Evolutionary conservation across 2,113 vertebrate genomes (phyloP), one percentile per base, ranked within the genome.

Genomic region (Prionailurus viverrinus): DNA sequence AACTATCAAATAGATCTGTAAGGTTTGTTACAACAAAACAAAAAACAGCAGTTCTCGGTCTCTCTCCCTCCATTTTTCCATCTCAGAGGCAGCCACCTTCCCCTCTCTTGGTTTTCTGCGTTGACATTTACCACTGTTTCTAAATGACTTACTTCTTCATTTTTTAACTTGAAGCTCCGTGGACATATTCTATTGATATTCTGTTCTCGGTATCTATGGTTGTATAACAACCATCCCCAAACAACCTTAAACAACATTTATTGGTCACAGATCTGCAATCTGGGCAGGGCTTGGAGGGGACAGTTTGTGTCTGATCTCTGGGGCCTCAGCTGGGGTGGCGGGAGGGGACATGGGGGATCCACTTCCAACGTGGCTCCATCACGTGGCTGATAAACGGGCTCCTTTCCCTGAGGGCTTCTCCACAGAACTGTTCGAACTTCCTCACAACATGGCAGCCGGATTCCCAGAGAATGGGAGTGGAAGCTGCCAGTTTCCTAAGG

Each of bases 331-430:
- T 0, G 25, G 78, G 23, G 16, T 33, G 73, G 23, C 27, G 16
- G 31, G n/a, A 12, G 15, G 8, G 68, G 79, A n/a, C 18, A 31
- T 8, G 53, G 45, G 69, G 39, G 2, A 1, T 1, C 29, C 41
- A 6, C 69, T 45, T 53, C 65, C 39, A 11, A 14, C 65, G 58
- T 5, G 51, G 66, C 25, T 23, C n/a, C 0, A 3, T 21, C 55
- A 1, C 12, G 0, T 15, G n/a, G 65, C 36, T 25, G 78, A 25
- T 7, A 29, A 7, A 7, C 3, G 0, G 14, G 80, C n/a, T 66
- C 14, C 58, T 41, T 51, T 48, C 55, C 55, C 0, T 0, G 21
- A 8, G 80, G 83, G 96, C 21, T 45, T 61, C 71, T 63, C 76
- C n/a, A 15, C 8, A 21, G n/a, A 21, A 15, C 3, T 1, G 12